These are phyloP conservation scores for Esox niger DNA, from an alignment of 2,113 vertebrate species.

Conservation along the genomic window DNA sequence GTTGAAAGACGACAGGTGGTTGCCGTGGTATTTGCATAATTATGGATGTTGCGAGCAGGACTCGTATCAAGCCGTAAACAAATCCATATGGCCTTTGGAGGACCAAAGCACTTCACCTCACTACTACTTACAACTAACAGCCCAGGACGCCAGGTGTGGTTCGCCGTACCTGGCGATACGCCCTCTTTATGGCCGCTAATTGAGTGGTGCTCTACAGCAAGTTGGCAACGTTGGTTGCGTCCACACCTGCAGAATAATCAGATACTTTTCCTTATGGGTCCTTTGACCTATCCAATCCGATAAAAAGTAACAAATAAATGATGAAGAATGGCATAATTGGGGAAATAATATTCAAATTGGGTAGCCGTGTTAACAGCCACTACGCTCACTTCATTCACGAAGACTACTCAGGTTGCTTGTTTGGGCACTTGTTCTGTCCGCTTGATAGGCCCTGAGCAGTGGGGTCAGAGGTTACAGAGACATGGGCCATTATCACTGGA, in stretches of 20 bases:
- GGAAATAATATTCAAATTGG: too few species aligned
- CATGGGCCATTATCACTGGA: neutral
- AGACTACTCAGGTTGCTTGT: neutral
- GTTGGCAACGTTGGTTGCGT: too few species aligned
- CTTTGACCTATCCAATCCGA: too few species aligned
- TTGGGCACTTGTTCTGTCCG: too few species aligned
- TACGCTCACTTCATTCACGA: too few species aligned
- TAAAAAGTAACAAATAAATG: too few species aligned
- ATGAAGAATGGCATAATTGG: too few species aligned
- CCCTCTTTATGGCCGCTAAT: constrained; percentile 19
- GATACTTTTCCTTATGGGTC: too few species aligned
- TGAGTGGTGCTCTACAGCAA: too few species aligned
- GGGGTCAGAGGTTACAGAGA: neutral
- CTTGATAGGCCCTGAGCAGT: too few species aligned
- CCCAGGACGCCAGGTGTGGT: constrained; percentile 6
- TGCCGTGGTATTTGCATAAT: constrained; percentile 64
- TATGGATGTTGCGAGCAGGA: constrained; percentile 40
- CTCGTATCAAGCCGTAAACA: constrained; percentile 50
- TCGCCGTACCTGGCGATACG: constrained; percentile 14
- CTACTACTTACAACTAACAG: constrained; percentile 16
- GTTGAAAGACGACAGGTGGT: constrained; percentile 64
- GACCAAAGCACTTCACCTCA: constrained; percentile 44
- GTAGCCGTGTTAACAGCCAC: too few species aligned
- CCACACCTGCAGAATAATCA: too few species aligned
- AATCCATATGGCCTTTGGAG: constrained; percentile 59